Conservation (phyloP, 2,113 vertebrate species). For the Lepus timidus region DNA sequence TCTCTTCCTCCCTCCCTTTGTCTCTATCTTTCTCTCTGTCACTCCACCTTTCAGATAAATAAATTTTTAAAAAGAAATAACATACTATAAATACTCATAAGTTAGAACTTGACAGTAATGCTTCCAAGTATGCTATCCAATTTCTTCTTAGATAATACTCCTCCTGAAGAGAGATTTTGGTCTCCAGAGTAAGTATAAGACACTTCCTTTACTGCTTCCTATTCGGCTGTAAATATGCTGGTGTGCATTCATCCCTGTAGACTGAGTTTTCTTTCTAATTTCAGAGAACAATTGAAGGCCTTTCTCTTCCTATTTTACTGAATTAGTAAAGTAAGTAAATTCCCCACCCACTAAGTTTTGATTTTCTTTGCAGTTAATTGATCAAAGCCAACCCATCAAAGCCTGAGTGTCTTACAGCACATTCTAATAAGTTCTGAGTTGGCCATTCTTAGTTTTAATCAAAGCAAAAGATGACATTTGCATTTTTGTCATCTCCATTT, state of each 20-base stretch:
- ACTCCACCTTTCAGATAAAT: background rate
- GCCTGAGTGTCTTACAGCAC: conserved; percentile 33
- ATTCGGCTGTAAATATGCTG: background rate
- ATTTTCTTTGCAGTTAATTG: conserved; percentile 52
- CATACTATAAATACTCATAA: background rate
- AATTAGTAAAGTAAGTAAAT: conserved; percentile 21
- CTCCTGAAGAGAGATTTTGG: background rate
- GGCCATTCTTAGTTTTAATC: conserved; percentile 62
- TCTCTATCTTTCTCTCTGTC: too few relatives aligned
- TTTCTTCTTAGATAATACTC: background rate
- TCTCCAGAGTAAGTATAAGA: background rate
- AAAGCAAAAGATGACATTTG: conserved; percentile 62
- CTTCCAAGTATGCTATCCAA: background rate
- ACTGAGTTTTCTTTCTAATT: conserved; percentile 14
- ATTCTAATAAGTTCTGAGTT: conserved; percentile 40
- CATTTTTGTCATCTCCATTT: conserved; percentile 68
- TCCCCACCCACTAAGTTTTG: conserved; percentile 18
- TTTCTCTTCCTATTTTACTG: conserved; percentile 23
- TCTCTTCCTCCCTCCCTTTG: too few relatives aligned
- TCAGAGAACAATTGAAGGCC: conserved; percentile 33
- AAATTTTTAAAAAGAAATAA: background rate
- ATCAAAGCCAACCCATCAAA: conserved; percentile 66
- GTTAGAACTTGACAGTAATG: background rate
- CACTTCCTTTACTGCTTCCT: background rate
- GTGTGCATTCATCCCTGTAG: background rate